Evolutionary conservation across 2,113 vertebrate genomes (phyloP), one percentile per base, ranked within the genome.

Genomic region (Girardinichthys multiradiatus): DNA sequence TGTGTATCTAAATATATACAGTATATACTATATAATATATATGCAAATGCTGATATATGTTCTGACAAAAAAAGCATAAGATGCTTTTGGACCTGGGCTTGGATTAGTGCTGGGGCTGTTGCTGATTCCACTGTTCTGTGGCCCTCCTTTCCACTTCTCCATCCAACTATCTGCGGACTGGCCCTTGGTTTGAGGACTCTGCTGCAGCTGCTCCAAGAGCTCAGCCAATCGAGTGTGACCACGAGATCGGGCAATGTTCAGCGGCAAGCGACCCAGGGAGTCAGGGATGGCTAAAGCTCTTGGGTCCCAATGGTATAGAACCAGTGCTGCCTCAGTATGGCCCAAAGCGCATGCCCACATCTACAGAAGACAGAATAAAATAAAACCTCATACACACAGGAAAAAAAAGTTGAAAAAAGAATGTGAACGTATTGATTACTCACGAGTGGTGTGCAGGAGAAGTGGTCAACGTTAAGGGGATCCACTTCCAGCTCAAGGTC

Each of bases 311-410:
- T 98, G 98, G 87, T 98, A 98, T 42, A 99, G 94, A 71, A 98
- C 96, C 14, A 99, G 83, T 0, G 98, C 98, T 2, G 97, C 96
- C 30, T 99, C 98, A 51, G 95, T 91, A 81, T 99, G 98, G 57
- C 98, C 98, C 24, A 99, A 90, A 69, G 98, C 98, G 28, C 98
- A 99, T 0, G 98, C 97, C 98, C 98, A 99, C 98, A 99, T 99
- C 98, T 99, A 4, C 2, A 82, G 51, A 88, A 31, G 37, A 11
- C 26, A 63, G 71, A 30, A n/a, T 14, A 57, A 81, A 33, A 75
- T 24, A 45, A 61, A n/a, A 59, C 3, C 15, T 81, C 33, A 81
- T 19, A 48, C n/a, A 48, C 29, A 59, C 27, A 59, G 27, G 57
- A 5, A 31, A 33, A 42, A 72, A 2, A 14, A 29, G 72, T 2